Evolutionary conservation across 2,797 vertebrate species (phyloP).

Genomic region (Macropodus opercularis): DNA sequence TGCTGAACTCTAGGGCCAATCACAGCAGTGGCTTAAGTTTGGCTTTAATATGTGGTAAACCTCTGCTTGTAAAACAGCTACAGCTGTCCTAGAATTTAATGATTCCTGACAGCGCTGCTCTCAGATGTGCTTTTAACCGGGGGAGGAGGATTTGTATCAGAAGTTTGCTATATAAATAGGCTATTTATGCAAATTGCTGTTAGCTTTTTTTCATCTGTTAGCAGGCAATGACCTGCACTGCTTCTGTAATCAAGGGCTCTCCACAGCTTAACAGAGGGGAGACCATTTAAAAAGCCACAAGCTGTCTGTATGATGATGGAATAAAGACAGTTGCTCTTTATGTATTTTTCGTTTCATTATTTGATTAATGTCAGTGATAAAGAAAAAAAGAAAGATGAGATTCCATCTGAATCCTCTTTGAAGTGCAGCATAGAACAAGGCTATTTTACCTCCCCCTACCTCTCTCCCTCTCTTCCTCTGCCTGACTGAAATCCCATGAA

Average conservation of each 20-base stretch:
- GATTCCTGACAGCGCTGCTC: slow-evolving; percentile 61
- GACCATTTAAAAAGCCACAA: slow-evolving; percentile 46
- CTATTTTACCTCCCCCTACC: slow-evolving; percentile 46
- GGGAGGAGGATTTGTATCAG: slow-evolving; percentile 53
- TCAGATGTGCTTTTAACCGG: slow-evolving; percentile 53
- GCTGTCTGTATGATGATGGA: slow-evolving; percentile 44
- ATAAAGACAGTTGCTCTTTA: slow-evolving; percentile 47
- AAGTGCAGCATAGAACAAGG: slow-evolving; percentile 36
- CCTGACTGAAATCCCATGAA: slow-evolving; percentile 67
- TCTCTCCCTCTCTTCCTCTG: slow-evolving; percentile 40
- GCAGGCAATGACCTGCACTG: slow-evolving; percentile 66
- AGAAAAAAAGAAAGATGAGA: slow-evolving; percentile 55
- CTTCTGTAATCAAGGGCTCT: slow-evolving; percentile 69
- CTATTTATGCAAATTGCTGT: slow-evolving; percentile 72
- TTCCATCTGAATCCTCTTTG: slow-evolving; percentile 51
- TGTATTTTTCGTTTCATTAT: slow-evolving; percentile 45
- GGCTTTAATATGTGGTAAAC: slow-evolving; percentile 49
- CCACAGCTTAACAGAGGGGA: slow-evolving; percentile 55
- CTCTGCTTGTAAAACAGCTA: slow-evolving; percentile 46
- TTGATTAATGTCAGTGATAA: slow-evolving; percentile 29
- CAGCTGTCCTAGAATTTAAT: slow-evolving; percentile 58
- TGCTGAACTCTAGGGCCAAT: slow-evolving; percentile 31
- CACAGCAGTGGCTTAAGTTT: slow-evolving; percentile 42
- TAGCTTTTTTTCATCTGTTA: slow-evolving; percentile 52
- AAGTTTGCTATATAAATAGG: slow-evolving; percentile 66